Base-by-base conservation (phyloP, 2,888 invertebrate genomes). In the Leucophenga maculata region DNA sequence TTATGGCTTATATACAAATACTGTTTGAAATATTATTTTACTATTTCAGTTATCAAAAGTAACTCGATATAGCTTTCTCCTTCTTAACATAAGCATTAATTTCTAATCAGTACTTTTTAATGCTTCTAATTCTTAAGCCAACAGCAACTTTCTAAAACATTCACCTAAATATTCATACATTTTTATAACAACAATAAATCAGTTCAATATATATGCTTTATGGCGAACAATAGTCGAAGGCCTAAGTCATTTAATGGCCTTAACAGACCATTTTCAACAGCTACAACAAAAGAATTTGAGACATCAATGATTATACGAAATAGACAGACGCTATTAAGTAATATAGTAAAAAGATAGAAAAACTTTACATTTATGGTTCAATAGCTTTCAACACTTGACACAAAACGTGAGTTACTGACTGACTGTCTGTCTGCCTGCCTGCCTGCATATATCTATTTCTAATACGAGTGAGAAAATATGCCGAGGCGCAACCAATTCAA, bases 101-200 rank as follows among this genome's bases (percentile, higher is more conserved):
- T 26, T 26, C 26, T 26, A 26, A 26, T 26, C 46, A 46, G n/a
- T 20, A 55, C 11, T 55, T 20, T 55, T 22, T 11, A 22, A 4
- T 13, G 3, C 22, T 55, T 55, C 20, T 11, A 22, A 55, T 55
- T 55, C 55, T 55, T 55, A 20, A 55, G 1, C 26, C 20, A 14
- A 1, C n/a, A 2, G 16, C 44, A 62, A 62, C 60, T 62, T 62
- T 62, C 60, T 62, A 62, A 62, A 44, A 6, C 14, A 62, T 44
- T 16, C 31, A 9, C 20, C 3, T 3, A 20, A 14, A 44, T 26
- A 44, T 62, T 55, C 55, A 55, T 55, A 22, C 9, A 11, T 20
- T 18, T 55, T 62, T 44, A 62, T 13, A 62, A 62, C 18, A 44
- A 1, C 18, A 62, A 62, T 62, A 62, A 62, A 62, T 62, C 44